Conservation (phyloP, 92 coral and sea anemone genomes). For the Actinostola sp. region DNA sequence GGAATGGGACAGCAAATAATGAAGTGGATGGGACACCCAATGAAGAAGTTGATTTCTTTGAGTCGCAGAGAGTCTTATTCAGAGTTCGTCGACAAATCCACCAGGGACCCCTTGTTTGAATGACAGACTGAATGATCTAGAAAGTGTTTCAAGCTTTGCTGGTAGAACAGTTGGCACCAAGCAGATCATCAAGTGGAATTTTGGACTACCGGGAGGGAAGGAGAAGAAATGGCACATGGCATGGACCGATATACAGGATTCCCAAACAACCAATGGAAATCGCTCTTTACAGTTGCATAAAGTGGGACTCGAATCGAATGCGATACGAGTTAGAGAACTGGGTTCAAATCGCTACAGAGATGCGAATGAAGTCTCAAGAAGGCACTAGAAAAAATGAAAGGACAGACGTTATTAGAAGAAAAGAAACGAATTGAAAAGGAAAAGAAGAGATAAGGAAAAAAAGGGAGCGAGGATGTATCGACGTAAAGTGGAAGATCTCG, state of each 20-base stretch:
- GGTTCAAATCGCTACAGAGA: conserved; percentile 18
- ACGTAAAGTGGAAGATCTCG: conserved; percentile 37
- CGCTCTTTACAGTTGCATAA: conserved; percentile 31
- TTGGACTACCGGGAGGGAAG: conserved; percentile 14
- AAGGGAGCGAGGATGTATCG: conserved; percentile 34
- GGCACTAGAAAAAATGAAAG: conserved; percentile 36
- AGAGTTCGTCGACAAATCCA: conserved; percentile 5
- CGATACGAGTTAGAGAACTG: conserved; percentile 38
- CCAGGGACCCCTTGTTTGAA: neutral
- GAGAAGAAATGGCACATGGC: conserved; percentile 29
- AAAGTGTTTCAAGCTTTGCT: conserved; percentile 16
- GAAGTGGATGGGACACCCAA: neutral
- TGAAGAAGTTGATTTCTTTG: conserved; percentile 2
- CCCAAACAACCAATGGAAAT: conserved; percentile 42
- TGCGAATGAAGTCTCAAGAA: conserved; percentile 39
- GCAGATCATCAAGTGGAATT: conserved; percentile 3
- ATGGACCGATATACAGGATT: conserved; percentile 32
- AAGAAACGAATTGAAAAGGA: conserved; percentile 28
- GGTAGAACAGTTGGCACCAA: conserved; percentile 2
- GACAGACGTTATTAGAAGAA: conserved; percentile 44
- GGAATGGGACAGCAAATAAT: too few species aligned
- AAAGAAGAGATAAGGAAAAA: conserved; percentile 29
- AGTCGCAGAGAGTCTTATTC: too few species aligned
- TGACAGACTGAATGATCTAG: conserved; percentile 11
- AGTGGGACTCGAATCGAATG: conserved; percentile 33